These are phyloP conservation scores for Microctonus brassicae DNA, from an alignment of 2,888 invertebrate genomes.

Conservation along the genomic window DNA sequence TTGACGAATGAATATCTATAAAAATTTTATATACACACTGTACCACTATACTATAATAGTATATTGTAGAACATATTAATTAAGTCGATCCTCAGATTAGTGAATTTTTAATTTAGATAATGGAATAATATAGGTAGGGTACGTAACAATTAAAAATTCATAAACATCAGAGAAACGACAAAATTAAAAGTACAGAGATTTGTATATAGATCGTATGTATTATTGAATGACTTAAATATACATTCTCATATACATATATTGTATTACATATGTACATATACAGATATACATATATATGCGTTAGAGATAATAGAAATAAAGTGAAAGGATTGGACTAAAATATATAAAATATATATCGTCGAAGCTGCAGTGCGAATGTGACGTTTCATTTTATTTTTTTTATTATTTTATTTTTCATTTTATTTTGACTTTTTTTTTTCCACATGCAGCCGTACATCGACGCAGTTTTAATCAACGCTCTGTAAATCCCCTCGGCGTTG, in stretches of 20 bases:
- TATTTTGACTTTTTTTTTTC: conserved; percentile 17
- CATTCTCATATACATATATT: too few relatives aligned
- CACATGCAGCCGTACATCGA: conserved; percentile 59
- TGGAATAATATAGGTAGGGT: neutral
- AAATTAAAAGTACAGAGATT: conserved; percentile 7
- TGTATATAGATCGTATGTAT: neutral
- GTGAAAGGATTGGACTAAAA: conserved; percentile 20
- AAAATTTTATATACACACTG: too few relatives aligned
- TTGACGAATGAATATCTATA: too few relatives aligned
- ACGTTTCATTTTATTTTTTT: neutral
- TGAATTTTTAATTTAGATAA: conserved; percentile 16
- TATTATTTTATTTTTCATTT: neutral
- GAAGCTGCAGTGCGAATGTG: conserved; percentile 19
- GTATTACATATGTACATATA: too few relatives aligned
- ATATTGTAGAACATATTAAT: conserved; percentile 8
- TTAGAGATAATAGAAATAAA: neutral
- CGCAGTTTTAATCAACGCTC: conserved; percentile 67
- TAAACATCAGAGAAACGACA: neutral
- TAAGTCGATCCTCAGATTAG: conserved; percentile 8
- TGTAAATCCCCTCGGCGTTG: conserved; percentile 62
- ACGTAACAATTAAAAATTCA: conserved; percentile 4
- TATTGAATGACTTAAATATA: too few relatives aligned
- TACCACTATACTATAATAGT: too few relatives aligned
- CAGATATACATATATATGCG: neutral
- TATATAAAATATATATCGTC: conserved; percentile 31